Evolutionary conservation across 2,797 vertebrate genomes (phyloP).

Genomic region (Aphelocoma californica): DNA sequence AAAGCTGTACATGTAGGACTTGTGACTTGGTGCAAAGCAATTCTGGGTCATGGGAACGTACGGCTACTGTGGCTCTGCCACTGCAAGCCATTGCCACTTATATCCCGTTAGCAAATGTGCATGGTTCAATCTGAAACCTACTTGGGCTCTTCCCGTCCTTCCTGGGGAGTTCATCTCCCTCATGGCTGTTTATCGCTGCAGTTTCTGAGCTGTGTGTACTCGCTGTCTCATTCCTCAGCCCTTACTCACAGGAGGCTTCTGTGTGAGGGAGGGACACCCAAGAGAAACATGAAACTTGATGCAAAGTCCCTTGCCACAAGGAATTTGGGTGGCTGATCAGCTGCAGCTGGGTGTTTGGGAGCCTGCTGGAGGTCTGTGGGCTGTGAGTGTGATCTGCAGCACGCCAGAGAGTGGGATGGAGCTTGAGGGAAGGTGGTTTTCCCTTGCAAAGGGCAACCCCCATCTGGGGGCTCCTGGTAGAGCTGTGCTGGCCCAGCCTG

Average conservation of each 20-base stretch:
- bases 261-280: conserved; percentile 35
- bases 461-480: not conserved
- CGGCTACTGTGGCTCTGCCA: not conserved
- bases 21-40: not conserved
- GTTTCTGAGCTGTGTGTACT: not conserved
- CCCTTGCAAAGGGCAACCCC: not conserved
- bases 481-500: accelerated
- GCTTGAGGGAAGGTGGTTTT: not conserved
- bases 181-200: not conserved
- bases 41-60: not conserved
- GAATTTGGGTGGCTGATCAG: not conserved
- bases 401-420: not conserved
- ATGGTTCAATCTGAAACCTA: not conserved
- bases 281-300: conserved; percentile 15
- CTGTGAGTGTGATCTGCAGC: not conserved
- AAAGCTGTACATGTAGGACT: not conserved
- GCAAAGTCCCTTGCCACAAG: not conserved
- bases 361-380: not conserved
- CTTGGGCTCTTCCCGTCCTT: not conserved
- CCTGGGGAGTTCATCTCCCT: not conserved
- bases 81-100: not conserved
- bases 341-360: not conserved
- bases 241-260: conserved; percentile 11
- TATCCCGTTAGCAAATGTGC: not conserved
- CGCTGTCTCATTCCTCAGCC: not conserved